A percentile compares a stretch with the other conserved stretches of the same genome.
Conservation (phyloP, 2,888 invertebrate genomes). For the Melanostoma mellinum region DNA sequence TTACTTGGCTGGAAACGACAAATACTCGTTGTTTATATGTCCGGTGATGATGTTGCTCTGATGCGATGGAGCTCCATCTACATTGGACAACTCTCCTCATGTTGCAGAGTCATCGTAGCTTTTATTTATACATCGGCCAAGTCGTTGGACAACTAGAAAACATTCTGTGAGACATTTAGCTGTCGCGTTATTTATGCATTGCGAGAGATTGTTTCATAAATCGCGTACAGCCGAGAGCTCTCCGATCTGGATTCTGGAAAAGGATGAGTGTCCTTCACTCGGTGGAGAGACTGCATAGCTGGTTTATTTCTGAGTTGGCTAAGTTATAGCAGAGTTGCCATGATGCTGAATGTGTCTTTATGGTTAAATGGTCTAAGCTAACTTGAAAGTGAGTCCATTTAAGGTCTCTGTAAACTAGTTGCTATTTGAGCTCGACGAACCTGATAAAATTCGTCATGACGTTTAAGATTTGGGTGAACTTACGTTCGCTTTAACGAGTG, state of each 20-base stretch:
- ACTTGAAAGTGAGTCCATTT: too few relatives aligned
- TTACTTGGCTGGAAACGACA: slow-evolving; percentile 75
- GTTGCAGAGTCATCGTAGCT: slow-evolving; percentile 64
- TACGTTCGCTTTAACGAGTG: too few relatives aligned
- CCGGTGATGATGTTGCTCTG: slow-evolving; percentile 72
- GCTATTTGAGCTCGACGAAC: too few relatives aligned
- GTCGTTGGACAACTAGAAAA: slow-evolving; percentile 72
- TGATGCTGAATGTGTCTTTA: background rate
- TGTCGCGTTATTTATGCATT: slow-evolving; percentile 75
- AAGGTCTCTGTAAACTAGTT: too few relatives aligned
- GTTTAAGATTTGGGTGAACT: too few relatives aligned
- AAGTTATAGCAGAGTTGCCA: background rate
- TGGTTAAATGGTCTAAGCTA: too few relatives aligned
- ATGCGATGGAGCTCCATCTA: slow-evolving; percentile 23
- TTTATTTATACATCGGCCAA: slow-evolving; percentile 72
- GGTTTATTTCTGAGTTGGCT: background rate
- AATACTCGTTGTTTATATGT: slow-evolving; percentile 75
- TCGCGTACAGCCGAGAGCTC: slow-evolving; percentile 61
- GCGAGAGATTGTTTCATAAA: slow-evolving; percentile 75
- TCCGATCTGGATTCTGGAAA: slow-evolving; percentile 27
- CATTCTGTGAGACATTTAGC: slow-evolving; percentile 72
- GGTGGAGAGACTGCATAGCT: slow-evolving; percentile 1
- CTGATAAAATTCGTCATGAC: too few relatives aligned
- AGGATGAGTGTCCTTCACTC: slow-evolving; percentile 42
- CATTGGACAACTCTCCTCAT: slow-evolving; percentile 46